Conservation (phyloP, 2,888 invertebrate species). For the Diadegma fenestrale region DNA sequence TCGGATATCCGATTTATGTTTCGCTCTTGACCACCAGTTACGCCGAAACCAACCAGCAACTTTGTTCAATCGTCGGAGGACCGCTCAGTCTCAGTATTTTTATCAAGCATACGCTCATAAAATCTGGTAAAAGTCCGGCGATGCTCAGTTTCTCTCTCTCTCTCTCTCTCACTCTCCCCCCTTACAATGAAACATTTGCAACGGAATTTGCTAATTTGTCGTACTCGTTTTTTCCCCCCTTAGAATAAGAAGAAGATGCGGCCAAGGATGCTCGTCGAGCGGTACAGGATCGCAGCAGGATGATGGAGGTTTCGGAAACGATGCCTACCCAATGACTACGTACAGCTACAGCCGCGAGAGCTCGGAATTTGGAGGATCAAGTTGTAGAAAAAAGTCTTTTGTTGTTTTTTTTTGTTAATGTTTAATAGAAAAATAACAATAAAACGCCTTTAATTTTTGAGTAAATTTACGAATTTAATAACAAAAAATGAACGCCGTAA, state of each 20-base stretch:
- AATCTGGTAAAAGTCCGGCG: slow-evolving; percentile 91
- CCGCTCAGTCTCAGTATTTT: slow-evolving; percentile 91
- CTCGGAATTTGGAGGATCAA: too few relatives aligned
- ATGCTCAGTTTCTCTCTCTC: background rate
- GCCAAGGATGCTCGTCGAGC: slow-evolving; percentile 96
- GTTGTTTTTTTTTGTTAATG: too few relatives aligned
- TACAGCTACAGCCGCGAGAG: slow-evolving; percentile 78
- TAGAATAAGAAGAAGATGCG: slow-evolving; percentile 94
- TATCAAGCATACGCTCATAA: slow-evolving; percentile 89
- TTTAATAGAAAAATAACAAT: too few relatives aligned
- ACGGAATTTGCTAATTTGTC: too few relatives aligned
- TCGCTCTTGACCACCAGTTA: slow-evolving; percentile 99
- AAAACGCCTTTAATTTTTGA: too few relatives aligned
- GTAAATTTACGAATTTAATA: too few relatives aligned
- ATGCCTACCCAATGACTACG: slow-evolving; percentile 89
- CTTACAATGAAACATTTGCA: too few relatives aligned
- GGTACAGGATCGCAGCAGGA: slow-evolving; percentile 87
- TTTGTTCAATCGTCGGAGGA: slow-evolving; percentile 93
- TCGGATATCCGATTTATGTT: slow-evolving; percentile 99
- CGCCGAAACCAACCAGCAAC: slow-evolving; percentile 96
- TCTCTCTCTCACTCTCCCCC: background rate
- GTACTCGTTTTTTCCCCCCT: slow-evolving; percentile 50
- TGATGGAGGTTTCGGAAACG: slow-evolving; percentile 89
- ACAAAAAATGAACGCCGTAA: too few relatives aligned
- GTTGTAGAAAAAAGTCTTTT: too few relatives aligned